Evolutionary conservation across 2,797 vertebrate species (phyloP).

Genomic region (Margarornis squamiger): DNA sequence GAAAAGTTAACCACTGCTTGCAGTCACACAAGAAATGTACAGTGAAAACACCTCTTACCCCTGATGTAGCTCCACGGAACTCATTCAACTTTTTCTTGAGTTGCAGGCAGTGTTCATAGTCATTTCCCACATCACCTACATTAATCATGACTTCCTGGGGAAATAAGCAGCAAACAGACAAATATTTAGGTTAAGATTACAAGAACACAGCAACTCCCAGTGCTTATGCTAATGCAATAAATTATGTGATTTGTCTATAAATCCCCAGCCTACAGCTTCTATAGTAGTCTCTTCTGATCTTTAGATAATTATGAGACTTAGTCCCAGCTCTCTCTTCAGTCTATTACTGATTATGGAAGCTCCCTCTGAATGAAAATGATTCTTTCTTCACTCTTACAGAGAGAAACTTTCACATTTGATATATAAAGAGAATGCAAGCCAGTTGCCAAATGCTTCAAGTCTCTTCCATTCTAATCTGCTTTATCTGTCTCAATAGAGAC

Average conservation of each 20-base stretch:
- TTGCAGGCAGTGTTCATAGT: constrained; percentile 87
- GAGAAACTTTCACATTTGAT: background rate
- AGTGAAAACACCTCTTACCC: constrained; percentile 74
- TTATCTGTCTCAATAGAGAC: background rate
- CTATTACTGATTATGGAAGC: background rate
- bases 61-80: constrained; percentile 78
- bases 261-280: background rate
- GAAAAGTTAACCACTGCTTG: background rate
- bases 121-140: constrained; percentile 82
- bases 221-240: background rate
- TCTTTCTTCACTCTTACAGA: background rate
- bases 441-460: background rate
- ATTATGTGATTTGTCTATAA: background rate
- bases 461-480: background rate
- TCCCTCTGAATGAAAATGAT: background rate
- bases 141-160: constrained; percentile 87
- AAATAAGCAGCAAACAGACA: constrained; percentile 1
- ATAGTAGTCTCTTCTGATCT: background rate
- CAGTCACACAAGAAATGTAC: background rate
- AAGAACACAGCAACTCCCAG: background rate
- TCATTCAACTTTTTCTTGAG: constrained; percentile 82
- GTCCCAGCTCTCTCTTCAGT: background rate
- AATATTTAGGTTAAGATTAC: background rate
- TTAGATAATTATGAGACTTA: background rate
- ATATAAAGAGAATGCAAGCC: background rate